Percentiles rank a stretch among this genome's conserved stretches.
phyloP scores from a whole-genome alignment of 2,797 vertebrate species.

The Harpagifer antarcticus region DNA sequence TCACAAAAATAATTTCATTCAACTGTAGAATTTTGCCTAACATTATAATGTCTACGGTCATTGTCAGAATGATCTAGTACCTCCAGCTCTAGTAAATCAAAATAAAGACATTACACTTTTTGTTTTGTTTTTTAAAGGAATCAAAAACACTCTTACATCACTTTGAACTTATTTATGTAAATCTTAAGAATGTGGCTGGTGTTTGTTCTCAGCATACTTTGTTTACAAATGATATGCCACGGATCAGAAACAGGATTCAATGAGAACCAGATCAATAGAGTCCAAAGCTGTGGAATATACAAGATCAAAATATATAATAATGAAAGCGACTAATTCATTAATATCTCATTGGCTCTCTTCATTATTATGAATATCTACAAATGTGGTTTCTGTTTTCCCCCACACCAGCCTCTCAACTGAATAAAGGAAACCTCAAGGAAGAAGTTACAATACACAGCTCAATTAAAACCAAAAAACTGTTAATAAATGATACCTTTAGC shows the following conservation, averaged over 20 bases:
- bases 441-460: slow-evolving; percentile 49
- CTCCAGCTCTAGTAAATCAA: neutral
- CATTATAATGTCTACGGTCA: neutral
- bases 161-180: neutral
- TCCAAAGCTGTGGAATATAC: neutral
- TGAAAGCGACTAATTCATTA: slow-evolving; percentile 1
- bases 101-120: neutral
- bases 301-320: neutral
- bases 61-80: slow-evolving; percentile 8
- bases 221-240: neutral
- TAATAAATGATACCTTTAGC: slow-evolving; percentile 81
- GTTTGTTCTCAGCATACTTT: slow-evolving; percentile 1
- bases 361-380: slow-evolving; percentile 27
- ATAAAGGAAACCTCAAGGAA: slow-evolving; percentile 37
- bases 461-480: slow-evolving; percentile 64
- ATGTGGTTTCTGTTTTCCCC: slow-evolving; percentile 17
- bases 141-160: slow-evolving; percentile 2
- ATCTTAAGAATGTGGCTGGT: neutral
- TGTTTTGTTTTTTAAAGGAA: slow-evolving; percentile 1
- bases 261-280: neutral
- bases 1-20: slow-evolving; percentile 1
- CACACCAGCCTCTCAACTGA: slow-evolving; percentile 23
- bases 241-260: neutral
- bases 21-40: neutral
- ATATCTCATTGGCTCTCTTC: slow-evolving; percentile 14